Conservation (phyloP, 2,888 invertebrate species). For the Hoplodrina blanda region DNA sequence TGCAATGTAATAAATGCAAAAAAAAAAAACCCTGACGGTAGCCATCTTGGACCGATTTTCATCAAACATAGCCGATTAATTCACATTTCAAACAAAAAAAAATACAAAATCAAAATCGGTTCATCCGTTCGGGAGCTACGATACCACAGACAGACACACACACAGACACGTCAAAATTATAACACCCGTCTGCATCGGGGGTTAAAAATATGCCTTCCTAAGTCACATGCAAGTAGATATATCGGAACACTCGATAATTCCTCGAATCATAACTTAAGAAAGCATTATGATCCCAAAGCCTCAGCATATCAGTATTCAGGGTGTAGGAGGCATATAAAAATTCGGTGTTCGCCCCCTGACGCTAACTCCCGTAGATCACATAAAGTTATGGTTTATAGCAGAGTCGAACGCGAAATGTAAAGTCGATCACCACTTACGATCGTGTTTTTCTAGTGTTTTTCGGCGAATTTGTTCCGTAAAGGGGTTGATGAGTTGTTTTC, state of each 20-base stretch:
- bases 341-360: slow-evolving; percentile 70
- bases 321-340: slow-evolving; percentile 75
- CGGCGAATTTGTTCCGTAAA: slow-evolving; percentile 13
- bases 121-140: too few species aligned
- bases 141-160: too few species aligned
- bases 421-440: slow-evolving; percentile 66
- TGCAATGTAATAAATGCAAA: too few species aligned
- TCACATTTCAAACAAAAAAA: too few species aligned
- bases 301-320: slow-evolving; percentile 74
- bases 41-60: too few species aligned
- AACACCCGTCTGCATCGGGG: too few species aligned
- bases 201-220: background rate
- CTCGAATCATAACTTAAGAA: slow-evolving; percentile 53
- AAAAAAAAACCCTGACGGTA: too few species aligned
- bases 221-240: slow-evolving; percentile 10
- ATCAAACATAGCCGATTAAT: too few species aligned
- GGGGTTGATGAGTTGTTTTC: slow-evolving; percentile 34
- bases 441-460: slow-evolving; percentile 54
- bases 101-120: too few species aligned
- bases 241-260: slow-evolving; percentile 34
- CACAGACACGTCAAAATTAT: too few species aligned
- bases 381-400: slow-evolving; percentile 83
- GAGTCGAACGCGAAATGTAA: slow-evolving; percentile 75
- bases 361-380: slow-evolving; percentile 80
- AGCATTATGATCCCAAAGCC: slow-evolving; percentile 43